Evolutionary conservation across 2,113 vertebrate genomes (phyloP), one percentile per base, ranked within the genome.

Genomic region (Thryonomys swinderianus): DNA sequence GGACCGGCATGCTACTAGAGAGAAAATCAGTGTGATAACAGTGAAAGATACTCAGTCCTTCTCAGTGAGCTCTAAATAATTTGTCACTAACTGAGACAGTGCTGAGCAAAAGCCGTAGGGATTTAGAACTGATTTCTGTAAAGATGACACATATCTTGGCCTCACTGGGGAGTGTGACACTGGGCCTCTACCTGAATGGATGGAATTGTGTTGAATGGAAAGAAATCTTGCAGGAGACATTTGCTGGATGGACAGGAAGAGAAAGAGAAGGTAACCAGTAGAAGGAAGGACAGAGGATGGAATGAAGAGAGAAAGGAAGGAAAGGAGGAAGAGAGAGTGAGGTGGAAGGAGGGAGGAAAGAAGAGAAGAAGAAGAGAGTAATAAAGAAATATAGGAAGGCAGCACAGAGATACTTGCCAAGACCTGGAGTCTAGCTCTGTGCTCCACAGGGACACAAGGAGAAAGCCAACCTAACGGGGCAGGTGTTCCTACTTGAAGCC

Each of bases 161-260:
- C 37, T 55, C 62, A 66, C 37, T 34, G 7, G 8, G 16, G 83
- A 90, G 34, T 8, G 69, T 64, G 16, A 51, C 32, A 71, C 55
- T 23, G 79, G 48, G 0, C 20, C 86, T 90, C 78, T 34, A n/a
- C 71, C 84, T 86, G 25, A 4, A 32, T 25, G 4, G 40, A 71
- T n/a, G 85, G 37, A 32, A 80, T 67, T 87, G 74, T 57, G 48
- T 11, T 89, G n/a, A 95, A 66, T 32, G 8, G 45, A 91, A 90
- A 55, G 45, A 88, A 81, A 83, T 25, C 45, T 87, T 64, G 27
- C 67, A 69, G 59, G 57, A 57, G 14, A 67, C 1, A 1, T 94
- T 92, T 85, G 81, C 64, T 82, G 53, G 45, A 79, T 30, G 21
- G n/a, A 48, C 42, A 92, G 37, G 30, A 78, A 81, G 64, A 82